Percentiles rank a stretch among this genome's conserved stretches.
phyloP scores from a whole-genome alignment of 2,113 vertebrate species.

The Xiphophorus maculatus region DNA sequence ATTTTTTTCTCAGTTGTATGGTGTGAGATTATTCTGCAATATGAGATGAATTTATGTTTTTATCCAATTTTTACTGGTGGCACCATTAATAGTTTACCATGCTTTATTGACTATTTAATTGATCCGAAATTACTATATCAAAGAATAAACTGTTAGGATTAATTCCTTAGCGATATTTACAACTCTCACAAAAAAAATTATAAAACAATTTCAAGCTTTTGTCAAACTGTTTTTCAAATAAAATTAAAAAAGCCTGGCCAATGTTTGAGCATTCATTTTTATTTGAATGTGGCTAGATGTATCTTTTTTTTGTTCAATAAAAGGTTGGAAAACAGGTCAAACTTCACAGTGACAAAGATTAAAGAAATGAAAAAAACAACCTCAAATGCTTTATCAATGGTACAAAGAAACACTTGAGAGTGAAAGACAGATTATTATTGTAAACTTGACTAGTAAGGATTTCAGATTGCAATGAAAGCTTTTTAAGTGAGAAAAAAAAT shows the following conservation, averaged over 20 bases:
- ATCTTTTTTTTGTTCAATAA: neutral
- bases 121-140: neutral
- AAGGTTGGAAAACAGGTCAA: neutral
- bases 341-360: neutral
- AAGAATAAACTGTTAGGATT: neutral
- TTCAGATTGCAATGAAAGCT: neutral
- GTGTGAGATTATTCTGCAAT: neutral
- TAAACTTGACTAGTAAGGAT: neutral
- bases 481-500: neutral
- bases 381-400: neutral
- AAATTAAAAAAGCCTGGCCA: neutral
- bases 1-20: neutral
- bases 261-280: neutral
- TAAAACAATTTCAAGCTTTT: neutral
- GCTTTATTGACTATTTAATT: neutral
- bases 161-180: neutral
- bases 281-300: neutral
- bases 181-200: neutral
- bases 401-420: neutral
- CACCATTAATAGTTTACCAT: neutral
- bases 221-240: too few species aligned
- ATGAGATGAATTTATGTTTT: too few species aligned
- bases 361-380: neutral
- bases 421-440: neutral
- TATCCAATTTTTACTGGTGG: too few species aligned